These are phyloP conservation scores for Battus philenor DNA, from an alignment of 1,140 invertebrate genomes.

Conservation along the genomic window DNA sequence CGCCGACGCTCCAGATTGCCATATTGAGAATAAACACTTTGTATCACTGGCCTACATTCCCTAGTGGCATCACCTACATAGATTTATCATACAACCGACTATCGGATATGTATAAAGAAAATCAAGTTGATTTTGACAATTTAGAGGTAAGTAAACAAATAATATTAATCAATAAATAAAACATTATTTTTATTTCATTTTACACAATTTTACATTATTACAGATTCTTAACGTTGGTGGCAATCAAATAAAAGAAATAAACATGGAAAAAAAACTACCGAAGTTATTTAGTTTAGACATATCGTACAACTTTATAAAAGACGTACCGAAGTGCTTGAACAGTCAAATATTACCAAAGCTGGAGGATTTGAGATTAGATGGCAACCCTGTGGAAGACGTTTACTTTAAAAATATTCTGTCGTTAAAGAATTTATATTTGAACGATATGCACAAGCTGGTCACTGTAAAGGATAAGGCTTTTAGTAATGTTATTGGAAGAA, in stretches of 20 bases:
- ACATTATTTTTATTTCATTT: neutral
- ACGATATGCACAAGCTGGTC: constrained; percentile 44
- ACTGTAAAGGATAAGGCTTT: constrained; percentile 59
- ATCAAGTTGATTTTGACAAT: constrained; percentile 47
- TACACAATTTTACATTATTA: constrained; percentile 24
- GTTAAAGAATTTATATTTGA: constrained; percentile 60
- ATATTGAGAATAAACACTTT: constrained; percentile 60
- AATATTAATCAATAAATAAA: constrained; percentile 1
- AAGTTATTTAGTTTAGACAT: constrained; percentile 60
- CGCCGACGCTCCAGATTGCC: constrained; percentile 46
- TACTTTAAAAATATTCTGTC: constrained; percentile 67
- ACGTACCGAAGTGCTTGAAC: constrained; percentile 56
- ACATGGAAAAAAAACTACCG: constrained; percentile 48
- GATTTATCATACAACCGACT: constrained; percentile 67
- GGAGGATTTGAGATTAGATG: constrained; percentile 58
- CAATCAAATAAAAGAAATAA: constrained; percentile 59
- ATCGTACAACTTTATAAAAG: constrained; percentile 57
- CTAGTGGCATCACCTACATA: constrained; percentile 56
- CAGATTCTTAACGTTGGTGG: constrained; percentile 64
- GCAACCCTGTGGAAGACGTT: constrained; percentile 61
- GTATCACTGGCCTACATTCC: constrained; percentile 61
- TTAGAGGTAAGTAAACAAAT: constrained; percentile 46
- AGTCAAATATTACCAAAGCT: constrained; percentile 56
- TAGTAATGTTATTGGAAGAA: constrained; percentile 56
- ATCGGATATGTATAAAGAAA: constrained; percentile 50